Percentiles rank a stretch among this genome's conserved stretches.
phyloP scores from a whole-genome alignment of 37 sponge, comb jelly and placozoan species.

The Chondrilla cf. caribensis region DNA sequence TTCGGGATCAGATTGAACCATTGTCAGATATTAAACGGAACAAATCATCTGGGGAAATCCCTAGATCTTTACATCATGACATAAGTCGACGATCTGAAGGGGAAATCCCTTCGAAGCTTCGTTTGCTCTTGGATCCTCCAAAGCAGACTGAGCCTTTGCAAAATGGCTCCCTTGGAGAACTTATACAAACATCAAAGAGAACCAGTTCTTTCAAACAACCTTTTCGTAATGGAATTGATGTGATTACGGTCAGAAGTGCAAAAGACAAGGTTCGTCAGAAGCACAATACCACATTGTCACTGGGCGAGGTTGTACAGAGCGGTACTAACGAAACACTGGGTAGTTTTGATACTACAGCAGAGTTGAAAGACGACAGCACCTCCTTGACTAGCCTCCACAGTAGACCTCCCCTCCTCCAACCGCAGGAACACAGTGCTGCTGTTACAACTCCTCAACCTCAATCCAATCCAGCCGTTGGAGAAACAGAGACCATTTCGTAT shows the following conservation, averaged over 20 bases:
- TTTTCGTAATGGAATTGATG: constrained; percentile 1
- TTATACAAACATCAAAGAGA: not conserved
- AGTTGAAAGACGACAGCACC: not conserved
- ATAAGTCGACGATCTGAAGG: not conserved
- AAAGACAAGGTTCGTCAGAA: not conserved
- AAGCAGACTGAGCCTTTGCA: not conserved
- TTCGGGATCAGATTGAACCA: too few relatives aligned
- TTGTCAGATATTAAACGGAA: too few relatives aligned
- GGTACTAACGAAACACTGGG: not conserved
- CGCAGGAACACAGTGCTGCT: too few relatives aligned
- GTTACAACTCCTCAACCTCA: too few relatives aligned
- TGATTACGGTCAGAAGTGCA: not conserved
- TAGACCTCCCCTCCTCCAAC: too few relatives aligned
- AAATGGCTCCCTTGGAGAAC: not conserved
- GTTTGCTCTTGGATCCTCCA: not conserved
- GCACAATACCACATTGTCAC: not conserved
- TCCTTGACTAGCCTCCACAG: too few relatives aligned
- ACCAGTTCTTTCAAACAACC: not conserved
- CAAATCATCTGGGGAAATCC: too few relatives aligned
- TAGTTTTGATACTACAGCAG: not conserved
- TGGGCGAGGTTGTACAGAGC: not conserved
- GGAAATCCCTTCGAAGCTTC: not conserved
- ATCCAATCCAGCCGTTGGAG: too few relatives aligned
- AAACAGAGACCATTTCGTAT: too few relatives aligned
- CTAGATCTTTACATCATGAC: not conserved